Conservation (phyloP, 2,797 vertebrate species). For the Triplophysa bombifrons region DNA sequence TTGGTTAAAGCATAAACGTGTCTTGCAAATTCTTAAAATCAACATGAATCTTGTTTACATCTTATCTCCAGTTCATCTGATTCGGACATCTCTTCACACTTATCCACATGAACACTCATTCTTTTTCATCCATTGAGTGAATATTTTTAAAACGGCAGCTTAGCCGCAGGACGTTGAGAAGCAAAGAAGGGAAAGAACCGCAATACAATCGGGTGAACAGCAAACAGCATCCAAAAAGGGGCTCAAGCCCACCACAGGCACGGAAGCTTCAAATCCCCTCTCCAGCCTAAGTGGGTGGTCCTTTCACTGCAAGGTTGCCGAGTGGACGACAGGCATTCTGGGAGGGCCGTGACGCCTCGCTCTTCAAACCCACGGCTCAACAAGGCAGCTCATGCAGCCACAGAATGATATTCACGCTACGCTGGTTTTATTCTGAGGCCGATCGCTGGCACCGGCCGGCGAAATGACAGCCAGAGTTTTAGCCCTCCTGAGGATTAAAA, state of each 20-base stretch:
- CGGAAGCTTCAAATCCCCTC: constrained; percentile 80
- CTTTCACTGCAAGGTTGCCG: constrained; percentile 81
- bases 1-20: too few species aligned
- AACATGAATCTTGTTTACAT: constrained; percentile 64
- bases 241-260: constrained; percentile 77
- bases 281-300: constrained; percentile 86
- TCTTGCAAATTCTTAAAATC: constrained; percentile 19
- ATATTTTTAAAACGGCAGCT: constrained; percentile 62
- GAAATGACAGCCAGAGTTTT: constrained; percentile 80
- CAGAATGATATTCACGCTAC: constrained; percentile 86
- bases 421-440: constrained; percentile 84
- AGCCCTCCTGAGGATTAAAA: constrained; percentile 81
- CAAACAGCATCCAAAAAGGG: constrained; percentile 74
- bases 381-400: constrained; percentile 77
- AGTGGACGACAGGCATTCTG: constrained; percentile 82
- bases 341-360: constrained; percentile 73
- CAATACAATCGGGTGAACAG: constrained; percentile 75
- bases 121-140: constrained; percentile 46
- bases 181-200: constrained; percentile 59
- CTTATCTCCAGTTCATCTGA: constrained; percentile 58
- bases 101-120: constrained; percentile 53
- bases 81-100: constrained; percentile 60
- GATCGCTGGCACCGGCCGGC: constrained; percentile 75
- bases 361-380: constrained; percentile 80
- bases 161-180: constrained; percentile 59